Percentiles rank a stretch among this genome's conserved stretches.
phyloP scores from a whole-genome alignment of 2,113 vertebrate genomes.

The Cyprinus carpio region DNA sequence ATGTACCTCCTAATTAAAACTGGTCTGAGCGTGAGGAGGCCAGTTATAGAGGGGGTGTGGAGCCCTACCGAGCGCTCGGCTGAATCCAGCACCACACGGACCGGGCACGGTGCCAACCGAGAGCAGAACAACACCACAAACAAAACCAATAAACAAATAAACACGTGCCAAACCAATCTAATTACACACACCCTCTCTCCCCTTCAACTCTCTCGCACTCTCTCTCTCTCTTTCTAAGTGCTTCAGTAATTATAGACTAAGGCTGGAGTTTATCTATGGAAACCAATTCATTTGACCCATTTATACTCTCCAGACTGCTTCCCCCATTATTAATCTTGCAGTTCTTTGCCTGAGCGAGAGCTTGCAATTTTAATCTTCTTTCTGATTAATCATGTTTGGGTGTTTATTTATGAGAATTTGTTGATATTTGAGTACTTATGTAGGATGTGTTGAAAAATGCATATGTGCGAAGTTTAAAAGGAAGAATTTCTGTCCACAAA shows the following conservation, averaged over 20 bases:
- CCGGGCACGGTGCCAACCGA: constrained; percentile 66
- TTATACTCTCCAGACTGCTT: constrained; percentile 50
- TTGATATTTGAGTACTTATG: constrained; percentile 12
- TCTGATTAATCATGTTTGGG: constrained; percentile 44
- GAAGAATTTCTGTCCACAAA: not conserved
- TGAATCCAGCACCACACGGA: constrained; percentile 60
- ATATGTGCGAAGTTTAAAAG: constrained; percentile 17
- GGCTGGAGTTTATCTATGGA: constrained; percentile 51
- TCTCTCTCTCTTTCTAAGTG: constrained; percentile 51
- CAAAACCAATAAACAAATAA: constrained; percentile 66
- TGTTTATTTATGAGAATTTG: constrained; percentile 34
- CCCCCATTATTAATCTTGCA: constrained; percentile 48
- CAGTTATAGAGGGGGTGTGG: constrained; percentile 59
- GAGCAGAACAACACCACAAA: constrained; percentile 61
- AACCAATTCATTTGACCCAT: constrained; percentile 60
- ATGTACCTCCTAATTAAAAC: constrained; percentile 76
- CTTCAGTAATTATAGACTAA: constrained; percentile 57
- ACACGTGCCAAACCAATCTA: constrained; percentile 66
- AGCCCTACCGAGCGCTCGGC: constrained; percentile 61
- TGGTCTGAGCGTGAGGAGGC: constrained; percentile 66
- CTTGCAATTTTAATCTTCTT: constrained; percentile 48
- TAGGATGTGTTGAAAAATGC: constrained; percentile 28
- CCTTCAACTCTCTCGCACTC: constrained; percentile 10
- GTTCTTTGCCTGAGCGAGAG: constrained; percentile 43
- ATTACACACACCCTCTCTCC: constrained; percentile 48